Evolutionary conservation across 92 coral and sea anemone species (phyloP), one percentile per base, ranked within the genome.

Genomic region (Galaxea fascicularis): DNA sequence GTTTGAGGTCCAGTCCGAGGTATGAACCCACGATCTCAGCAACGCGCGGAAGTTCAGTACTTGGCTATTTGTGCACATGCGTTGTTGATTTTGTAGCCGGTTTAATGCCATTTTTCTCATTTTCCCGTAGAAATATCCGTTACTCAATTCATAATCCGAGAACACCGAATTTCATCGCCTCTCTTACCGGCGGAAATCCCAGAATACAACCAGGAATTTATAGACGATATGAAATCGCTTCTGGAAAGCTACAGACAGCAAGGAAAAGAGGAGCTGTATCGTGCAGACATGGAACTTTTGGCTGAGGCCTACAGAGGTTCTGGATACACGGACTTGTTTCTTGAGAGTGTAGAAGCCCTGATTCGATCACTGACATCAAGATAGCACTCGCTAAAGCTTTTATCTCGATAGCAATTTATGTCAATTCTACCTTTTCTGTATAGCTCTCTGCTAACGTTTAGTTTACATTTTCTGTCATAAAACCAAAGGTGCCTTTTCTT

Each of bases 241-340:
- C 79, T 75, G 31, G 82, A 92, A 64, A 89, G 82, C 65, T 97
- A 97, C 89, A 79, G 82, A 74, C 68, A 63, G 20, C 88, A 91
- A 65, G 94, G 89, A 31, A 92, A 85, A 83, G 90, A 85, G 21
- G 52, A 92, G 26, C 76, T 86, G 57, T 94, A 82, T 69, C 63
- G 51, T 5, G 35, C 72, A 17, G 98, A 94, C 81, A 92, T 90
- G 92, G 83, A 64, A 16, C 85, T 87, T 26, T 73, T 94, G 52
- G 84, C 88, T 22, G 93, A 87, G 24, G 88, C 90, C 13, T 94
- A 94, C 85, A 90, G 90, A 72, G 75, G 73, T 29, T 86, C 73
- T 4, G 98, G 98, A 18, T 92, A 89, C 65, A 92, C 89, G 14
- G 90, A 90, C 62, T 86, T 85, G 49, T 94, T 94, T 74, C 71